phyloP scores from a whole-genome alignment of 1,140 invertebrate genomes.

The Mesaphorura yosii region DNA sequence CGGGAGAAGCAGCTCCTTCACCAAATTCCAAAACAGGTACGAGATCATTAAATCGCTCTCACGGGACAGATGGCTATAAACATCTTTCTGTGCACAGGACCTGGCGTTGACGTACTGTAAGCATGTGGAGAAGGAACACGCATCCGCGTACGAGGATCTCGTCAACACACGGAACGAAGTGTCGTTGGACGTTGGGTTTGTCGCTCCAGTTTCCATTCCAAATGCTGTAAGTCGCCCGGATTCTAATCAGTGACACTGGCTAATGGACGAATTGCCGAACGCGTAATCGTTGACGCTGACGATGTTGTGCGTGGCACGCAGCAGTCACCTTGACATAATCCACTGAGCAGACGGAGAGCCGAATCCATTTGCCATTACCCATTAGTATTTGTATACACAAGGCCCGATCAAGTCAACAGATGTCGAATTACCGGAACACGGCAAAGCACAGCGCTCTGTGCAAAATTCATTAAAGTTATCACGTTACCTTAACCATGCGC shows the following conservation, averaged over 20 bases:
- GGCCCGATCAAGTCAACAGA: too few species aligned
- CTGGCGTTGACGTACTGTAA: constrained; percentile 76
- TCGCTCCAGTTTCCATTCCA: constrained; percentile 43
- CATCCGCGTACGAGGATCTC: constrained; percentile 73
- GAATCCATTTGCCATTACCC: too few species aligned
- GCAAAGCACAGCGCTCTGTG: too few species aligned
- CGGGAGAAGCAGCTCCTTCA: constrained; percentile 68
- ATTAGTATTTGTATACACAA: too few species aligned
- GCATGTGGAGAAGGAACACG: constrained; percentile 49
- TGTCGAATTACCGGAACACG: too few species aligned
- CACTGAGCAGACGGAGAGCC: too few species aligned
- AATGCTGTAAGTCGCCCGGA: constrained; percentile 38
- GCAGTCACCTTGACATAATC: too few species aligned
- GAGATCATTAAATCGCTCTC: neutral
- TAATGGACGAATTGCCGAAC: neutral
- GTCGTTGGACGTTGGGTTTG: constrained; percentile 81
- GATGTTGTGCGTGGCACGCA: too few species aligned
- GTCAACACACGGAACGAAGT: constrained; percentile 84
- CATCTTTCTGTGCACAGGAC: constrained; percentile 48
- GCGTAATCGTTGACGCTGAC: too few species aligned
- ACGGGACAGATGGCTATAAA: neutral
- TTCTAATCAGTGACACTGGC: neutral
- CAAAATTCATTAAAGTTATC: too few species aligned
- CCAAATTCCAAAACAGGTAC: constrained; percentile 76
- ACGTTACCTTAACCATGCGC: too few species aligned